phyloP scores from a whole-genome alignment of 2,113 vertebrate species.

The Apus apus region DNA sequence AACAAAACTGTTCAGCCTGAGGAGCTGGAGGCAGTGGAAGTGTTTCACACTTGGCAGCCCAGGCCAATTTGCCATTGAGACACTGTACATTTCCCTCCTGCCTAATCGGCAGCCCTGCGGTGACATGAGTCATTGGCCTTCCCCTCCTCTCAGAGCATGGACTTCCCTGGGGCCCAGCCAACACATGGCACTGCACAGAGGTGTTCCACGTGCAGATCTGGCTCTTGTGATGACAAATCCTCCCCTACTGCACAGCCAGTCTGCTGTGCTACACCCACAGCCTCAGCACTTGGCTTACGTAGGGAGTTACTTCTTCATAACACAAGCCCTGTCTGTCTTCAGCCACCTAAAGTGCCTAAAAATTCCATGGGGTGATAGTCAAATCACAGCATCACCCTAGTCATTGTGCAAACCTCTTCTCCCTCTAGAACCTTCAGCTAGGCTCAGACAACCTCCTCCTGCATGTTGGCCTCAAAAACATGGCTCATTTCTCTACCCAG shows the following conservation, averaged over 20 bases:
- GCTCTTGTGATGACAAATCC: background rate
- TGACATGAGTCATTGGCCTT: background rate
- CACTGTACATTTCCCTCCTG: background rate
- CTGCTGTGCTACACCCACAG: background rate
- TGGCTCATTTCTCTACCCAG: background rate
- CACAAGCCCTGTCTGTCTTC: background rate
- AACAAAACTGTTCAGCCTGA: background rate
- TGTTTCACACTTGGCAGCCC: background rate
- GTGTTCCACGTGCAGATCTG: background rate
- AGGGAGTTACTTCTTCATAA: background rate
- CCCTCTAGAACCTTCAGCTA: background rate
- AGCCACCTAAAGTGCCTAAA: background rate
- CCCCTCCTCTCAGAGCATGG: background rate
- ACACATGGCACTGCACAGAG: background rate
- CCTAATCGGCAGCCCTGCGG: background rate
- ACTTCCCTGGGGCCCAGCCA: background rate
- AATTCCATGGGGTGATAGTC: background rate
- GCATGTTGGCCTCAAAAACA: background rate
- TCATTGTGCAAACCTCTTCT: background rate
- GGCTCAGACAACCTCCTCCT: background rate
- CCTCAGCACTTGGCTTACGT: fast-evolving
- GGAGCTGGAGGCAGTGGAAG: fast-evolving
- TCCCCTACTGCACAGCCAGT: fast-evolving
- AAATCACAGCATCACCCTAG: background rate
- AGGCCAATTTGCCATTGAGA: background rate